These are phyloP conservation scores for Tinea pellionella DNA, from an alignment of 2,888 invertebrate species.

Conservation along the genomic window DNA sequence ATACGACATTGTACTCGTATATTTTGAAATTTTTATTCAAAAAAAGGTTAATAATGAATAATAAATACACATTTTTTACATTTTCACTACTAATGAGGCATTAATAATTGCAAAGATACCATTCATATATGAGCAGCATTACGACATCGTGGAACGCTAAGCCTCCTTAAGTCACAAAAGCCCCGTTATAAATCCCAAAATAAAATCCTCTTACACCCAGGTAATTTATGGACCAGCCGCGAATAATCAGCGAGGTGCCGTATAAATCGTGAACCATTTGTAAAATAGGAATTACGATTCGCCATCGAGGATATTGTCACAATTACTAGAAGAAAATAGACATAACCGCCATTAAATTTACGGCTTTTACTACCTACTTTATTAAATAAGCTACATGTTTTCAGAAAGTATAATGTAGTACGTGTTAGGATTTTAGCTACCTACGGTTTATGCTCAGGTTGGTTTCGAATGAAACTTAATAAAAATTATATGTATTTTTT, in stretches of 20 bases:
- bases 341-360: background rate
- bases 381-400: background rate
- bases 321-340: slow-evolving; percentile 22
- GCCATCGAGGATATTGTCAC: slow-evolving; percentile 36
- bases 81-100: background rate
- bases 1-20: too few species aligned
- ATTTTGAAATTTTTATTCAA: too few species aligned
- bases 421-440: background rate
- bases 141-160: slow-evolving; percentile 1
- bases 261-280: slow-evolving; percentile 66
- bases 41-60: too few species aligned
- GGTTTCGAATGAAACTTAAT: background rate
- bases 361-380: background rate
- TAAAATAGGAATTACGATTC: slow-evolving; percentile 63
- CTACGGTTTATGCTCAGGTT: too few species aligned
- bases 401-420: too few species aligned
- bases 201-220: slow-evolving; percentile 55
- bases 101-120: background rate
- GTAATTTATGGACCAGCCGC: slow-evolving; percentile 60
- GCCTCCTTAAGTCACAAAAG: slow-evolving; percentile 13
- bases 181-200: slow-evolving; percentile 54
- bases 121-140: slow-evolving; percentile 4
- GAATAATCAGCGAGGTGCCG: slow-evolving; percentile 66
- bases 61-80: too few species aligned
- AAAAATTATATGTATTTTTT: background rate